phyloP scores from a whole-genome alignment of 2,113 vertebrate genomes.

The Saimiri boliviensis region DNA sequence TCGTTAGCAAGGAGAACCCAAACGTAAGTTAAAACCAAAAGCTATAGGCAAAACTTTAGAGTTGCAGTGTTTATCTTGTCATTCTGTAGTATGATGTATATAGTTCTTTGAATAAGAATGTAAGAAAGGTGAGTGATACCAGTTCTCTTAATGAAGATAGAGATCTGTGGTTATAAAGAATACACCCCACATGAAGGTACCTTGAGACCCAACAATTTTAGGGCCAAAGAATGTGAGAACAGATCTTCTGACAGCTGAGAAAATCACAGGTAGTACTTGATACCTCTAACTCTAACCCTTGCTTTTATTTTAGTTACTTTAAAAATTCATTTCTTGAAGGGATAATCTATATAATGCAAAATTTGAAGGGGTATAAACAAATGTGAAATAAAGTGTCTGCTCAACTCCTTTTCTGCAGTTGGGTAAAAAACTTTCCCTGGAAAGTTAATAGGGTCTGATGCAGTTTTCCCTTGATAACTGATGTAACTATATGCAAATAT shows the following conservation, averaged over 20 bases:
- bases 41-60: background rate
- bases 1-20: background rate
- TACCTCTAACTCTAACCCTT: background rate
- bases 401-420: background rate
- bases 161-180: background rate
- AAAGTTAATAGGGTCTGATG: background rate
- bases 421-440: background rate
- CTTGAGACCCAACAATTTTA: background rate
- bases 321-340: background rate
- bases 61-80: background rate
- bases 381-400: background rate
- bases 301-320: background rate
- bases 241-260: background rate
- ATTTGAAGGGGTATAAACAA: background rate
- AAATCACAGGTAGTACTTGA: background rate
- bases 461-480: background rate
- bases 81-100: fast-evolving
- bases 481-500: background rate
- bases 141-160: background rate
- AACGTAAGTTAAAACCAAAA: background rate
- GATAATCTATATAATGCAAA: background rate
- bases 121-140: too few species aligned
- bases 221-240: background rate
- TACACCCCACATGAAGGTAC: background rate
- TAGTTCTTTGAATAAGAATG: background rate